A percentile compares a stretch with the other conserved stretches of the same genome.
Conservation (phyloP, 2,797 vertebrate species). For the Sebastes cheni region DNA sequence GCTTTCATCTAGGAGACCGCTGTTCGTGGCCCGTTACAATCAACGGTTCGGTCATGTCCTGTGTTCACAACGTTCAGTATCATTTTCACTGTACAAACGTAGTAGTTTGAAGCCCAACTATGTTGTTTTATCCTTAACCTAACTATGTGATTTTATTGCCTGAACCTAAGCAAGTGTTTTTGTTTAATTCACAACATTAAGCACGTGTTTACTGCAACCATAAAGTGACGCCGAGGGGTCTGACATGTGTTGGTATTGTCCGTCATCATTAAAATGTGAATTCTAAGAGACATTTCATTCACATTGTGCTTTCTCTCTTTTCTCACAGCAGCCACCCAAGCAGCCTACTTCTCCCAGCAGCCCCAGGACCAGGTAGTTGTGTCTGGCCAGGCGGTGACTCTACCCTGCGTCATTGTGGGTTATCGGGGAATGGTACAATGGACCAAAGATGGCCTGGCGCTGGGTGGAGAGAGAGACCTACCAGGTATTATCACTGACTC, state of each 20-base stretch:
- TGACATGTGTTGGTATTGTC: not conserved
- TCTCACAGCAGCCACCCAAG: constrained; percentile 77
- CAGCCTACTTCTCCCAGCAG: constrained; percentile 91
- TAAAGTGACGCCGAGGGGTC: no score
- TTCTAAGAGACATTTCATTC: constrained; percentile 9
- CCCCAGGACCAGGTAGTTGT: constrained; percentile 89
- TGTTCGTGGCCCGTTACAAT: no score
- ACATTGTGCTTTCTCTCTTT: constrained; percentile 1
- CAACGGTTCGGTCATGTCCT: no score
- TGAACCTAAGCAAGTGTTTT: no score
- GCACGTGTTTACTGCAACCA: no score
- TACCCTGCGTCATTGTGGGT: constrained; percentile 87
- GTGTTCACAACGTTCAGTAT: no score
- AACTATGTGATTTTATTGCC: no score
- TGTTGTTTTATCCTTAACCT: no score
- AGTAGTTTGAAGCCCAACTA: no score
- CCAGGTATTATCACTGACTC: constrained; percentile 80
- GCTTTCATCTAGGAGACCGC: no score
- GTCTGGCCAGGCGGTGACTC: constrained; percentile 85
- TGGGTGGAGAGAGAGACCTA: constrained; percentile 90
- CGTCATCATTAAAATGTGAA: constrained; percentile 2
- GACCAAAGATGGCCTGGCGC: constrained; percentile 92
- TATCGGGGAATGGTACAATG: constrained; percentile 91
- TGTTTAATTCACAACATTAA: no score
- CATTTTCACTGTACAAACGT: no score